Conservation (phyloP, 2,797 vertebrate species). For the Fistularia tabacaria region DNA sequence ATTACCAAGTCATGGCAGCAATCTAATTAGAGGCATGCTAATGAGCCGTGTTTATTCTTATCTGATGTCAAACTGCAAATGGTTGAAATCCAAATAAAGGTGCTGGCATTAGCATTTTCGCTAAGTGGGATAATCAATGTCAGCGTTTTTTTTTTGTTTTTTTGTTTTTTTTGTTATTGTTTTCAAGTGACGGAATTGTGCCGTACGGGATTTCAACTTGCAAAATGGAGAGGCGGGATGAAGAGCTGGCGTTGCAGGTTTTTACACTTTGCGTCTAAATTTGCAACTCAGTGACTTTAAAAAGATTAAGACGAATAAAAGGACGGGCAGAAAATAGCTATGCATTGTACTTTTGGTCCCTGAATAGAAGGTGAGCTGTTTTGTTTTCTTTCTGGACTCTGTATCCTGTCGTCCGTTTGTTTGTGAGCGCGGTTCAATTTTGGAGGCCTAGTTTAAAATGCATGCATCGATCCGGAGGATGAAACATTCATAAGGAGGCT, state of each 20-base stretch:
- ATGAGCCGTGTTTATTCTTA: constrained; percentile 74
- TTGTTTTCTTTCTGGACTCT: too few relatives aligned
- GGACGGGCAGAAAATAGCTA: too few relatives aligned
- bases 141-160: constrained; percentile 15
- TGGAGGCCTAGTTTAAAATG: too few relatives aligned
- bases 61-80: constrained; percentile 68
- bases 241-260: too few relatives aligned
- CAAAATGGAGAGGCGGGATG: too few relatives aligned
- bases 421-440: too few relatives aligned
- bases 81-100: constrained; percentile 59
- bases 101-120: constrained; percentile 33
- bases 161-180: constrained; percentile 12
- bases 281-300: neutral
- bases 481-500: too few relatives aligned
- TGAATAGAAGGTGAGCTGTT: too few relatives aligned
- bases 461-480: too few relatives aligned
- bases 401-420: too few relatives aligned
- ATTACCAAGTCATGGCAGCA: constrained; percentile 68
- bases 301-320: too few relatives aligned
- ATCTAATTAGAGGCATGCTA: constrained; percentile 76
- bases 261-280: neutral
- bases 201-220: neutral
- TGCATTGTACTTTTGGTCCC: too few relatives aligned
- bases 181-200: constrained; percentile 18
- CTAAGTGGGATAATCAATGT: constrained; percentile 26